Evolutionary conservation across 2,113 vertebrate species (phyloP).

Genomic region (Nibea albiflora): DNA sequence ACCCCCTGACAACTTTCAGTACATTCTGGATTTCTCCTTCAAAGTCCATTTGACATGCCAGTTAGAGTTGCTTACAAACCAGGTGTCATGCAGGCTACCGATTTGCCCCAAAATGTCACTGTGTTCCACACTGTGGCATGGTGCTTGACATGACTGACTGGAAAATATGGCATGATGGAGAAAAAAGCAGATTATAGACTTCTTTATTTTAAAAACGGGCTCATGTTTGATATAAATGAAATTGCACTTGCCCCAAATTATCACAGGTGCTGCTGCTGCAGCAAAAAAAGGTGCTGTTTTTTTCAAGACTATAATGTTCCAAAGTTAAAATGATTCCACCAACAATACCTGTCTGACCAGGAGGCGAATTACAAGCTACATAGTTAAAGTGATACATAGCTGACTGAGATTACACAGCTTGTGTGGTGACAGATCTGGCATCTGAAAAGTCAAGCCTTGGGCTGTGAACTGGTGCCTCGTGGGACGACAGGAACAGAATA

Average conservation of each 20-base stretch:
- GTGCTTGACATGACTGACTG: neutral
- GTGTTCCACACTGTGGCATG: conserved; percentile 7
- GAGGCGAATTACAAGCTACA: neutral
- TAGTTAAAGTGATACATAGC: conserved; percentile 1
- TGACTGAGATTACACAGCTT: conserved; percentile 4
- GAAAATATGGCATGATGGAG: neutral
- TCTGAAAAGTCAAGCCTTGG: conserved; percentile 19
- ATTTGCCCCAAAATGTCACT: conserved; percentile 25
- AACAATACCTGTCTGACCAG: neutral
- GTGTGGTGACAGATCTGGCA: conserved; percentile 26
- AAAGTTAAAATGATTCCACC: conserved; percentile 9
- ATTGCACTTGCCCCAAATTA: neutral
- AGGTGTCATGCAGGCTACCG: conserved; percentile 15
- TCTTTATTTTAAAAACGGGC: no score
- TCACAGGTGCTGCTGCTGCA: no score
- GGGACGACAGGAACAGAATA: neutral
- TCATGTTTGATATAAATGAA: neutral
- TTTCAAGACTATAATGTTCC: neutral
- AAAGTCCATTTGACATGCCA: neutral
- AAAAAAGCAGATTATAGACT: neutral
- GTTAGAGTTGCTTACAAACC: conserved; percentile 3
- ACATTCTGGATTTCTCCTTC: neutral
- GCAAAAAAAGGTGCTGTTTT: neutral
- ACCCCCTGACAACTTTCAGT: neutral
- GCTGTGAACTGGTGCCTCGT: conserved; percentile 36